A percentile compares a stretch with the other conserved stretches of the same genome.
phyloP scores from a whole-genome alignment of 2,888 invertebrate genomes.

The Sceliomorpha sp. region DNA sequence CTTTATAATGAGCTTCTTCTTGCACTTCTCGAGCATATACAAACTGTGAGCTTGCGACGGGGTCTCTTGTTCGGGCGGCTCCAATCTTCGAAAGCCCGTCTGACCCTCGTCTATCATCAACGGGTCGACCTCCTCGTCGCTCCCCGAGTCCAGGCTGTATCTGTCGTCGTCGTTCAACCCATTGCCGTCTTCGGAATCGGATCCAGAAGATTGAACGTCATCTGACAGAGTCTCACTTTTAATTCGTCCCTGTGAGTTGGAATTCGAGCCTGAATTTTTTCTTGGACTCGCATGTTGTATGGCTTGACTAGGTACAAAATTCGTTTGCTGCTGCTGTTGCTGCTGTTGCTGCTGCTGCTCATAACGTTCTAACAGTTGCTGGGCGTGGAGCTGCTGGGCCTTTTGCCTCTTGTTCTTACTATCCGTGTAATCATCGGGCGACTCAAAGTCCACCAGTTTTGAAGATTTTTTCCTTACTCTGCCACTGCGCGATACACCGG shows the following conservation, averaged over 20 bases:
- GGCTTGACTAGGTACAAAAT: slow-evolving; percentile 4
- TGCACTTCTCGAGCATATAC: slow-evolving; percentile 90
- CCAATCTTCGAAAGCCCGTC: slow-evolving; percentile 81
- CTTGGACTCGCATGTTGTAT: slow-evolving; percentile 58
- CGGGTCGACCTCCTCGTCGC: slow-evolving; percentile 76
- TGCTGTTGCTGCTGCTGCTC: slow-evolving; percentile 65
- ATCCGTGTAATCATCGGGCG: slow-evolving; percentile 90
- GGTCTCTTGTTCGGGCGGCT: slow-evolving; percentile 79
- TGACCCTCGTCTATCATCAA: slow-evolving; percentile 79
- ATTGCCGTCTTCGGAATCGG: slow-evolving; percentile 72
- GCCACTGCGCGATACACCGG: slow-evolving; percentile 93
- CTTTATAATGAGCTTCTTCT: slow-evolving; percentile 87
- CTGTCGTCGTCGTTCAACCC: slow-evolving; percentile 71
- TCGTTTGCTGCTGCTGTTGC: slow-evolving; percentile 46
- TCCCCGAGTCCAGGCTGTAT: slow-evolving; percentile 73
- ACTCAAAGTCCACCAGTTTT: slow-evolving; percentile 95
- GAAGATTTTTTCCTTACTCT: slow-evolving; percentile 96
- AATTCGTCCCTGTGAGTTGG: slow-evolving; percentile 52
- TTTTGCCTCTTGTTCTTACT: slow-evolving; percentile 82
- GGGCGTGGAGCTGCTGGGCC: slow-evolving; percentile 68
- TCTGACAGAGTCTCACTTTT: slow-evolving; percentile 70
- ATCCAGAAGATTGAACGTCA: slow-evolving; percentile 73
- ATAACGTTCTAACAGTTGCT: slow-evolving; percentile 73
- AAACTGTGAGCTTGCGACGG: slow-evolving; percentile 83
- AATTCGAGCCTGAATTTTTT: slow-evolving; percentile 65